phyloP scores from a whole-genome alignment of 2,113 vertebrate genomes.

The Alligator mississippiensis region DNA sequence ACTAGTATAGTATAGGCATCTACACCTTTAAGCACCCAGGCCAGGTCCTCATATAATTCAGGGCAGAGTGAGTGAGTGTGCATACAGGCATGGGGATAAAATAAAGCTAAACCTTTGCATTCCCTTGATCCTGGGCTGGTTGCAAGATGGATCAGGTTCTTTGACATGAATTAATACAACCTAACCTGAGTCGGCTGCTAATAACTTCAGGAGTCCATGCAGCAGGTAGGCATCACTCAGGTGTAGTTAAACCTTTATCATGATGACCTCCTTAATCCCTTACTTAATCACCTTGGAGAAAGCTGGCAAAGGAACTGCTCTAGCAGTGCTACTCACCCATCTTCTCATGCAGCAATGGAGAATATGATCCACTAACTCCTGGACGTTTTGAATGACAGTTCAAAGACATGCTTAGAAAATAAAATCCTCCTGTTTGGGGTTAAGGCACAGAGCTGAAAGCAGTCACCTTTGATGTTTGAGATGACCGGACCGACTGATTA shows the following conservation, averaged over 20 bases:
- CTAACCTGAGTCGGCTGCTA: neutral
- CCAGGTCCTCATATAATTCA: too few relatives aligned
- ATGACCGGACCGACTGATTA: neutral
- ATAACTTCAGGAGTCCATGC: neutral
- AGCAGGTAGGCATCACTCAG: neutral
- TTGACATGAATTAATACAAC: neutral
- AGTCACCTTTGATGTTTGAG: neutral
- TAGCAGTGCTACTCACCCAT: neutral
- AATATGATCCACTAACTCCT: neutral
- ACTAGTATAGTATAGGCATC: too few relatives aligned
- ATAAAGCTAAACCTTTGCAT: neutral
- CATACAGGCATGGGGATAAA: neutral
- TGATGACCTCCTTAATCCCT: neutral
- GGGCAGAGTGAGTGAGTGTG: neutral
- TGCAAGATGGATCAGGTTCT: neutral
- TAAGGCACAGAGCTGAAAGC: neutral
- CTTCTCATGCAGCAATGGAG: neutral
- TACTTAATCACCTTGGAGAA: neutral
- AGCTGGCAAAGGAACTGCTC: neutral
- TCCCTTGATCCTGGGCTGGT: neutral
- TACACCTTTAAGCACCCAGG: too few relatives aligned
- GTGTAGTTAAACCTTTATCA: neutral
- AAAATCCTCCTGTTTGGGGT: neutral
- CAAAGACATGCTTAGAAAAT: neutral
- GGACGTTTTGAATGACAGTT: neutral